phyloP scores from a whole-genome alignment of 2,113 vertebrate species.

The Rhynchomys soricoides region DNA sequence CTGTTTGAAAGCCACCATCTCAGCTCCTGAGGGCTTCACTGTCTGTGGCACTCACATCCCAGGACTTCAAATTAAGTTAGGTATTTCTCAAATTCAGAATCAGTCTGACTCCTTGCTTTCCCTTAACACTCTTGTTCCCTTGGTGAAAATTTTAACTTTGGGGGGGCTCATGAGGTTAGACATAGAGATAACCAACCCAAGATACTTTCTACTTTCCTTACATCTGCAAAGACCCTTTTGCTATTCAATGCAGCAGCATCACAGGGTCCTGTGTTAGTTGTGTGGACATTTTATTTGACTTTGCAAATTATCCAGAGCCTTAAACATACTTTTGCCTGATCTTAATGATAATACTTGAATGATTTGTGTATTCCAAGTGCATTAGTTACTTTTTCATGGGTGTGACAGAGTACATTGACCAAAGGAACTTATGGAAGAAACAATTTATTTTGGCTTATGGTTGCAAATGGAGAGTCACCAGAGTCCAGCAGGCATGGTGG shows the following conservation, averaged over 20 bases:
- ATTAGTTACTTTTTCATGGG: background rate
- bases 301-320: background rate
- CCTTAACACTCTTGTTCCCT: background rate
- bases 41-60: rapidly evolving
- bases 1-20: background rate
- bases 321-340: background rate
- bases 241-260: background rate
- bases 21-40: background rate
- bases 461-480: background rate
- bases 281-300: background rate
- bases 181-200: background rate
- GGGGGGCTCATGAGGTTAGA: background rate
- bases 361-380: background rate
- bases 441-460: background rate
- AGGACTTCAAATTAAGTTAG: background rate
- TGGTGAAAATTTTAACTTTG: background rate
- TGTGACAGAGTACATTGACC: too few species aligned
- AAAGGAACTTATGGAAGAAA: background rate
- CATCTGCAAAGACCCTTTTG: background rate
- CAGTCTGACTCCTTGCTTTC: background rate
- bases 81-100: background rate
- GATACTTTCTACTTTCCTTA: background rate
- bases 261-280: background rate
- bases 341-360: background rate
- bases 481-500: background rate